These are phyloP conservation scores for Plectrocnemia conspersa DNA, from an alignment of 1,140 invertebrate genomes.

Conservation along the genomic window DNA sequence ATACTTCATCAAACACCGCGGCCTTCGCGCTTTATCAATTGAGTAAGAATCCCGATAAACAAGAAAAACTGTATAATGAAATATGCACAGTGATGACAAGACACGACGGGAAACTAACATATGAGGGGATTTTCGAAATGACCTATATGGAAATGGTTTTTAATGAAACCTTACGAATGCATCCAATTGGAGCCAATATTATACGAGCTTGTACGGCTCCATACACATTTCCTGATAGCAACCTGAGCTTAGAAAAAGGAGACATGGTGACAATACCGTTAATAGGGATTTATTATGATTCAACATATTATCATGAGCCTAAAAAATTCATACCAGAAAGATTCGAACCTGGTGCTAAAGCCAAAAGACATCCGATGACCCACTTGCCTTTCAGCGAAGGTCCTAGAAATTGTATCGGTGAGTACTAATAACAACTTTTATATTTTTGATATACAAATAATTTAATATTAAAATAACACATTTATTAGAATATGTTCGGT, in stretches of 20 bases:
- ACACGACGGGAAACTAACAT: conserved; percentile 41
- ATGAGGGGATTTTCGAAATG: conserved; percentile 43
- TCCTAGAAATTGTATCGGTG: conserved; percentile 22
- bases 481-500: too few species aligned
- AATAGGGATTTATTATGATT: conserved; percentile 14
- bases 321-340: conserved; percentile 24
- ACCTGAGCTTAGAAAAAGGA: conserved; percentile 13
- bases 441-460: too few species aligned
- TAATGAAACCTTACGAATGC: conserved; percentile 11
- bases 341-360: conserved; percentile 13
- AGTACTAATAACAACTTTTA: too few species aligned
- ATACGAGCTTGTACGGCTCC: conserved; percentile 1
- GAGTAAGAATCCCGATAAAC: conserved; percentile 48
- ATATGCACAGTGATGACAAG: conserved; percentile 40
- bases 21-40: conserved; percentile 45
- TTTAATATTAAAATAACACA: too few species aligned
- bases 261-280: conserved; percentile 11
- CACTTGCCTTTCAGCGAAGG: conserved; percentile 24
- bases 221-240: conserved; percentile 11
- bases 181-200: conserved; percentile 3
- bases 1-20: conserved; percentile 50
- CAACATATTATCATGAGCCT: conserved; percentile 22
- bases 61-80: conserved; percentile 49
- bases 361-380: conserved; percentile 4
- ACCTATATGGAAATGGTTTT: conserved; percentile 41